Base-by-base conservation (phyloP, 1,140 invertebrate genomes). In the Neotoxoptera formosana region DNA sequence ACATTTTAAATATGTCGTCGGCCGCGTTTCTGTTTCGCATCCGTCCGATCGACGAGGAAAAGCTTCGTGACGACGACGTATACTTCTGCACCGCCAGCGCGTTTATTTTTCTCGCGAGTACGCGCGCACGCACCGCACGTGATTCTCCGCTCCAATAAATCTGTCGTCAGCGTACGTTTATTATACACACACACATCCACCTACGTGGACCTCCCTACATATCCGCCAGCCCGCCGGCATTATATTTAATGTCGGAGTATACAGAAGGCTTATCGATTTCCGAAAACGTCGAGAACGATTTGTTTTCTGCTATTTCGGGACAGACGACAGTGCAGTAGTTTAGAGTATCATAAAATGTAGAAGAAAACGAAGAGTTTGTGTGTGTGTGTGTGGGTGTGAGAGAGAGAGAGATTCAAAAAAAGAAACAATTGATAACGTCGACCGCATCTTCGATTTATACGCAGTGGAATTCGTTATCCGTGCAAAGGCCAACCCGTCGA, bases 1-100 rank as follows among this genome's bases (percentile, higher is more conserved):
- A 41, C 81, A 41, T 86, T 86, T 86, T 86, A 86, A 86, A 86
- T 86, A 47, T 47, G 25, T 86, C 45, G 14, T 86, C 84, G 25
- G 36, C 36, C 83, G 7, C 20, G 36, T 84, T 41, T 84, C 83
- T 45, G 36, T 84, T 45, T 84, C 21, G 8, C 4, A 41, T 45
- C 83, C 83, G 83, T 84, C 83, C 8, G 60, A 34, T 76, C 14
- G 60, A 76, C 3, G 83, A 36, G 83, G 3, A 84, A 84, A 84
- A 84, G 23, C 23, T 25, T 25, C 83, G 41, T 41, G 7, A 84
- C 41, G 36, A 84, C 36, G 41, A 45, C 4, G 21, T 81, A 36
- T 83, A 76, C 4, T 76, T 67, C 14, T 67, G 11, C 30, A n/a
- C 17, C 6, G 30, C 60, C 20, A 36, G 14, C 34, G 34, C 23